Evolutionary conservation across 1,140 invertebrate species (phyloP).

Genomic region (Heliconius congener): DNA sequence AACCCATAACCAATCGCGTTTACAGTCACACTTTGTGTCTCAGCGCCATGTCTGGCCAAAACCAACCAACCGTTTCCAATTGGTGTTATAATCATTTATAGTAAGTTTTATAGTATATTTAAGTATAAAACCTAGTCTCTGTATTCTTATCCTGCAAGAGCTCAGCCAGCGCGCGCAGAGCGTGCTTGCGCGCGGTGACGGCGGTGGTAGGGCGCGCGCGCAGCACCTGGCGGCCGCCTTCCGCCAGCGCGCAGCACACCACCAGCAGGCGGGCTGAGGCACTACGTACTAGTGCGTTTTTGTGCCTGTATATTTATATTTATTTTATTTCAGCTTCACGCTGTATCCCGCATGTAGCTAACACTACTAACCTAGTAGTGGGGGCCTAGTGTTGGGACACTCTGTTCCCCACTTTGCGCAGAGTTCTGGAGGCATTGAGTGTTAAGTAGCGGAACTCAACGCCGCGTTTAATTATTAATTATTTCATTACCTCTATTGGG

Average conservation of each 20-base stretch:
- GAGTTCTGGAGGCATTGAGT: not conserved
- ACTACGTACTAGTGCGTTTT: constrained; percentile 62
- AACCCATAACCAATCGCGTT: too few species aligned
- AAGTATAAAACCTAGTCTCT: constrained; percentile 53
- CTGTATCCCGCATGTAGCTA: not conserved
- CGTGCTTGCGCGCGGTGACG: constrained; percentile 52
- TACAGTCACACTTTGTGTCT: too few species aligned
- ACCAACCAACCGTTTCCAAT: too few species aligned
- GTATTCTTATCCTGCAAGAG: constrained; percentile 61
- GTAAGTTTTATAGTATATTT: too few species aligned
- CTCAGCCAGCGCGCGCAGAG: constrained; percentile 53
- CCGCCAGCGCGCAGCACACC: constrained; percentile 63
- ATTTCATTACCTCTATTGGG: too few species aligned
- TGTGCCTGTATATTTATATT: constrained; percentile 49
- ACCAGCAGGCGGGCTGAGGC: constrained; percentile 64
- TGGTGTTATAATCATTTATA: too few species aligned
- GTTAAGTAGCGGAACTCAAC: not conserved
- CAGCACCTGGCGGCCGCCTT: constrained; percentile 59
- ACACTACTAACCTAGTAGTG: not conserved
- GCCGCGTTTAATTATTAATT: too few species aligned
- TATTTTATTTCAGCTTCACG: too few species aligned
- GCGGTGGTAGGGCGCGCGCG: constrained; percentile 57
- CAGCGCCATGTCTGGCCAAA: too few species aligned
- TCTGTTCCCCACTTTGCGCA: not conserved
- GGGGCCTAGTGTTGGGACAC: not conserved